Conservation (phyloP, 1,140 invertebrate genomes). For the Rhyacophila brunnea region DNA sequence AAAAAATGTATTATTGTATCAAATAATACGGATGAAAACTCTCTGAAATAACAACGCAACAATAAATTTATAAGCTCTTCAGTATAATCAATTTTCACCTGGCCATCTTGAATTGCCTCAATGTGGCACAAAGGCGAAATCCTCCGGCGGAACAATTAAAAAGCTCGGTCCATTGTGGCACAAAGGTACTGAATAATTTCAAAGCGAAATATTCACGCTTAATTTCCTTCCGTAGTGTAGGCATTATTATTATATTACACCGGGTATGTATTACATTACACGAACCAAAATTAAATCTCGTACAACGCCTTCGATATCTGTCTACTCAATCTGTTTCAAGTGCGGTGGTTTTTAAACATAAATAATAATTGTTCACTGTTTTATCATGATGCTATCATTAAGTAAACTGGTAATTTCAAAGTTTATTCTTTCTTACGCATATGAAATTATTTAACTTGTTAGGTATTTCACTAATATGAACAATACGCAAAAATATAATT, state of each 20-base stretch:
- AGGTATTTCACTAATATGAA: no score
- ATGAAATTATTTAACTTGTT: no score
- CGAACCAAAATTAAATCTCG: slow-evolving; percentile 26
- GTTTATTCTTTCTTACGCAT: no score
- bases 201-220: slow-evolving; percentile 24
- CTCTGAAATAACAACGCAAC: background rate
- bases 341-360: slow-evolving; percentile 10
- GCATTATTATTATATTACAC: background rate
- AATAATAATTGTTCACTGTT: no score
- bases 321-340: no score
- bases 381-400: no score
- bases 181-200: background rate
- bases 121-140: slow-evolving; percentile 3
- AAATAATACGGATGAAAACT: background rate
- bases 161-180: background rate
- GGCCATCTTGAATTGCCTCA: background rate
- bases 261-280: slow-evolving; percentile 7
- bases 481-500: no score
- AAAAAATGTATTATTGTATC: background rate
- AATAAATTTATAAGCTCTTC: background rate
- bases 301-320: slow-evolving; percentile 20
- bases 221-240: slow-evolving; percentile 10
- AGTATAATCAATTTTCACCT: background rate
- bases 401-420: no score
- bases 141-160: background rate